These are phyloP conservation scores for Arrhamphus sclerolepis DNA, from an alignment of 2,797 vertebrate genomes.

Conservation along the genomic window DNA sequence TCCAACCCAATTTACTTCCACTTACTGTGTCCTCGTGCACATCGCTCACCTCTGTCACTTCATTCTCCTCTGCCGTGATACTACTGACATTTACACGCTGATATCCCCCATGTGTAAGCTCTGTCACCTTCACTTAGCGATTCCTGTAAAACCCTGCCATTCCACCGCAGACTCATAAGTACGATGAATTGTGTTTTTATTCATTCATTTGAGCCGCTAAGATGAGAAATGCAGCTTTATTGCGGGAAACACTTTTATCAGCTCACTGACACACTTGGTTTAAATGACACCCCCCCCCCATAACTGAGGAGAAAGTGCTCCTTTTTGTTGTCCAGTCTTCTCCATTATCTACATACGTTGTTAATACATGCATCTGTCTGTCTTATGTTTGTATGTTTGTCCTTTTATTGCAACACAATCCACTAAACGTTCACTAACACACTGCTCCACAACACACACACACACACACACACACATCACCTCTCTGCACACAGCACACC, in stretches of 20 bases:
- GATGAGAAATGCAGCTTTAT: background rate
- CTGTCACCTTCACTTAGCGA: constrained; percentile 5
- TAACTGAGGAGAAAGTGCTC: no score
- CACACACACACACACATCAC: no score
- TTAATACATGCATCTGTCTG: no score
- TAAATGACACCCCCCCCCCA: no score
- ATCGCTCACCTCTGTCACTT: constrained; percentile 14
- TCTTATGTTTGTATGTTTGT: no score
- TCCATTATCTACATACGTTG: no score
- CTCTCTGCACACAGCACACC: no score
- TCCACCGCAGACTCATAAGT: background rate
- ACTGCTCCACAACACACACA: no score
- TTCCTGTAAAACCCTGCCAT: background rate
- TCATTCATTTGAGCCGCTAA: background rate
- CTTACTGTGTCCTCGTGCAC: constrained; percentile 24
- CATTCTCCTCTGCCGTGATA: constrained; percentile 8
- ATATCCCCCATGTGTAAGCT: constrained; percentile 7
- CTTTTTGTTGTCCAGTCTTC: no score
- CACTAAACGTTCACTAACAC: no score
- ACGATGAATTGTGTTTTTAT: background rate
- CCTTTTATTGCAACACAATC: no score
- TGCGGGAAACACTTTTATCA: background rate
- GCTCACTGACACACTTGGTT: no score
- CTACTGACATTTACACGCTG: constrained; percentile 11
- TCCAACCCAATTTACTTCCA: constrained; percentile 33